Base-by-base conservation (phyloP, 2,113 vertebrate genomes). In the Otus sunia region DNA sequence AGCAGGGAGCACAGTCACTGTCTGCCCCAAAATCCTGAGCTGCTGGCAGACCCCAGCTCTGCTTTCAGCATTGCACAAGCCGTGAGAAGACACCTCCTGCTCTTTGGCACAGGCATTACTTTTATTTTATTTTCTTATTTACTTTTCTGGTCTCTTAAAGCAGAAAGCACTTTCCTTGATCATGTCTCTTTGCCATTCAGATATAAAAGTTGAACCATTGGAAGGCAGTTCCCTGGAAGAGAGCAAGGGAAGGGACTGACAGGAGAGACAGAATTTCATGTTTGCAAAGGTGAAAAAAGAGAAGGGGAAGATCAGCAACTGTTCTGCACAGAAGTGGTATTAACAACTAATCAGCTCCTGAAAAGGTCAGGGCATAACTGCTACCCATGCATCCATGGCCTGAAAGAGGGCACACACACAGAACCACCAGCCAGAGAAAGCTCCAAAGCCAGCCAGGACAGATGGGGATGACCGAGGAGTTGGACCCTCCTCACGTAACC, bases 301-400 rank as follows among this genome's bases (percentile, higher is more conserved):
- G 39, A 37, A 76, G 36, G 50, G 52, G 23, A 52, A 73, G n/a
- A 25, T 9, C 59, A 59, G 49, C 14, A 50, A 73, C 19, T 8
- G 5, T 19, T 71, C 64, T 34, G 34, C 78, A n/a, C 49, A 67
- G 26, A 80, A 21, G 4, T 29, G 18, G 15, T 21, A 39, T 60
- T 66, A 60, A 60, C 7, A 47, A 12, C 12, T 9, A 30, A 37
- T 21, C 53, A 32, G 30, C 37, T 73, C 64, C 53, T 11, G 2
- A 20, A 53, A 78, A 10, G 2, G 16, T 30, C 15, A 12, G 37
- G 63, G 10, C n/a, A 50, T 36, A 32, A 7, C 14, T 37, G 36
- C 53, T 62, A 47, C 64, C 74, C 45, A 16, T 39, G 39, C 17
- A 3, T 6, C 26, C 77, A 21, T 0, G 0, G 27, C 7, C n/a